Base-by-base conservation (phyloP, 2,113 vertebrate genomes). In the Muntiacus muntjak region DNA sequence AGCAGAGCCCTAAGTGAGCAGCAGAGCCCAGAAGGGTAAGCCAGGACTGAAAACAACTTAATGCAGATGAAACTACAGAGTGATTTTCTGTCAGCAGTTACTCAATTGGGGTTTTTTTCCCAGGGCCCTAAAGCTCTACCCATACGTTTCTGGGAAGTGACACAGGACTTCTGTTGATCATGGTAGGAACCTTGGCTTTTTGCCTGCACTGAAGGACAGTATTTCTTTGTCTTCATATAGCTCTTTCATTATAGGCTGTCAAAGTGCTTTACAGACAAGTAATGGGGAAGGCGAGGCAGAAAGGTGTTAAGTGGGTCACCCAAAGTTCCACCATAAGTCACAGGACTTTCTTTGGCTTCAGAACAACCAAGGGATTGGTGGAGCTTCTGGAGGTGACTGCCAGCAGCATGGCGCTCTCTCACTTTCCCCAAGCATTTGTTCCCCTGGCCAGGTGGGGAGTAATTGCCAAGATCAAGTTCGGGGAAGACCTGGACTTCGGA, bases 301-400 rank as follows among this genome's bases (percentile, higher is more conserved):
- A 87, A 93, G 93, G 89, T 92, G 45, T 57, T 94, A 58, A 76
- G 40, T 47, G 40, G 67, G 58, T 87, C 88, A 43, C n/a, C 90
- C 95, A 78, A 95, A 98, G 98, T 98, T 88, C 93, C 93, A n/a
- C 40, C 6, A 76, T 40, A 52, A 89, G 55, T 33, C 47, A 28
- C 15, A n/a, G 58, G 23, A 64, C 58, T 60, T 50, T 76, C 15
- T 94, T 15, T 8, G 15, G 67, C 79, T 55, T 81, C 33, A 11
- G 86, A 89, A 15, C 23, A 16, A 25, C 60, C 26, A 3, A 58
- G 54, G 13, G 25, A 28, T 6, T 36, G 57, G 21, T 40, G 52
- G 57, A 47, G 25, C 83, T 55, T 82, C 96, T 52, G 3, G 47
- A 36, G 12, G 47, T 74, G 52, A 57, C 86, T 30, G 55, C 76